These are phyloP conservation scores for Leptura quadrifasciata DNA, from an alignment of 2,888 invertebrate species.

Conservation along the genomic window DNA sequence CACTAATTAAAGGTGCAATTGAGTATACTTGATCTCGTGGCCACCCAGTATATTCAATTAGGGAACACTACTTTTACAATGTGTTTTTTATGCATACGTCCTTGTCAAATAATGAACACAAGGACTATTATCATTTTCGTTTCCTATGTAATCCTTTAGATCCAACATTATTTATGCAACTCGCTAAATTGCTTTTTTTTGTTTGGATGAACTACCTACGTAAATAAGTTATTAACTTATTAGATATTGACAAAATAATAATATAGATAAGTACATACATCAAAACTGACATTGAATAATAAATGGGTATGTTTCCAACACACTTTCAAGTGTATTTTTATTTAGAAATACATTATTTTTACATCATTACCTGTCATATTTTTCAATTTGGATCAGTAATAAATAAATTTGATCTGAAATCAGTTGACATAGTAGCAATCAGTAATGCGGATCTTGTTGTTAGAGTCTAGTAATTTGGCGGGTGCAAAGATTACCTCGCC, in stretches of 20 bases:
- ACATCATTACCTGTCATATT: neutral
- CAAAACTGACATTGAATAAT: constrained; percentile 7
- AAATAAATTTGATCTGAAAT: too few species aligned
- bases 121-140: constrained; percentile 1
- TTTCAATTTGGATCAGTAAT: too few species aligned
- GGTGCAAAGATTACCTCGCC: too few species aligned
- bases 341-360: neutral
- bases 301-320: neutral
- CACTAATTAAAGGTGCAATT: too few species aligned
- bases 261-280: constrained; percentile 7
- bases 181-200: constrained; percentile 7
- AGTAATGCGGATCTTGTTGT: too few species aligned
- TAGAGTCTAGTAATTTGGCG: too few species aligned
- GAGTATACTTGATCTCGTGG: too few species aligned
- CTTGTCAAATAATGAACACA: constrained; percentile 2
- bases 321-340: neutral
- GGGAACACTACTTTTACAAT: neutral
- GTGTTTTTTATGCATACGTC: neutral
- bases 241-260: constrained; percentile 7
- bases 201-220: constrained; percentile 7
- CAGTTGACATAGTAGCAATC: too few species aligned
- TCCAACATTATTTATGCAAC: constrained; percentile 3
- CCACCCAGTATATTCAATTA: neutral
- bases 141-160: constrained; percentile 7
- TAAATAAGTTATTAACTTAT: constrained; percentile 4